phyloP scores from a whole-genome alignment of 1,140 invertebrate genomes.

The Vollenhovia emeryi region DNA sequence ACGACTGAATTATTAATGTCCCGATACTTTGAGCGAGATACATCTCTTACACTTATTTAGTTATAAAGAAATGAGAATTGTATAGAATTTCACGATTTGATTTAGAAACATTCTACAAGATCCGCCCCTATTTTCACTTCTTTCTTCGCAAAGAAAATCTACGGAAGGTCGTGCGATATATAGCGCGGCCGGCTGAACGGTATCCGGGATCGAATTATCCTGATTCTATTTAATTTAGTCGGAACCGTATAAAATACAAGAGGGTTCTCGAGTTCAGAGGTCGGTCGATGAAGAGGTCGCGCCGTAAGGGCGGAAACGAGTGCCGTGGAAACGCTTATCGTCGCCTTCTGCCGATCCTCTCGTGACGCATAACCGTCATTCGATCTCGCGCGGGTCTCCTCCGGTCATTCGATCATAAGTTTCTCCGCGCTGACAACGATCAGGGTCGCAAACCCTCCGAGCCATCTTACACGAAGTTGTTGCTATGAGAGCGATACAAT shows the following conservation, averaged over 20 bases:
- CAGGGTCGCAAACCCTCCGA: conserved; percentile 44
- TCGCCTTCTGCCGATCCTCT: conserved; percentile 37
- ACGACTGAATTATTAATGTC: neutral
- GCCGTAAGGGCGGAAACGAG: conserved; percentile 40
- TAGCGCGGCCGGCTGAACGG: conserved; percentile 8
- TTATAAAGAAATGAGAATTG: neutral
- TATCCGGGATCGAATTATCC: conserved; percentile 48
- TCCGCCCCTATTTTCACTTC: neutral
- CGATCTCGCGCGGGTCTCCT: conserved; percentile 30
- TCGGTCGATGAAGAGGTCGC: conserved; percentile 40
- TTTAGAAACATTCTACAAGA: neutral
- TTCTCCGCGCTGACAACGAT: conserved; percentile 40
- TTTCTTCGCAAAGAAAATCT: neutral
- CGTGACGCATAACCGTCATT: conserved; percentile 36
- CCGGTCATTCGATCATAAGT: conserved; percentile 47
- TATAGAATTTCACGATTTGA: neutral
- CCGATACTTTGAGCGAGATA: neutral
- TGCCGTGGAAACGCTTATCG: conserved; percentile 40
- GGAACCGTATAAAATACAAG: conserved; percentile 58
- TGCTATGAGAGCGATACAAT: conserved; percentile 43
- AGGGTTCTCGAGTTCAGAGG: conserved; percentile 16
- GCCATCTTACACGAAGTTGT: neutral
- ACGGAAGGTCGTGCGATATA: neutral
- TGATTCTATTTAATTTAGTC: conserved; percentile 66
- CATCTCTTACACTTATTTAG: neutral